Base-by-base conservation (phyloP, 1,140 invertebrate genomes). In the Sarcophaga peregrina region DNA sequence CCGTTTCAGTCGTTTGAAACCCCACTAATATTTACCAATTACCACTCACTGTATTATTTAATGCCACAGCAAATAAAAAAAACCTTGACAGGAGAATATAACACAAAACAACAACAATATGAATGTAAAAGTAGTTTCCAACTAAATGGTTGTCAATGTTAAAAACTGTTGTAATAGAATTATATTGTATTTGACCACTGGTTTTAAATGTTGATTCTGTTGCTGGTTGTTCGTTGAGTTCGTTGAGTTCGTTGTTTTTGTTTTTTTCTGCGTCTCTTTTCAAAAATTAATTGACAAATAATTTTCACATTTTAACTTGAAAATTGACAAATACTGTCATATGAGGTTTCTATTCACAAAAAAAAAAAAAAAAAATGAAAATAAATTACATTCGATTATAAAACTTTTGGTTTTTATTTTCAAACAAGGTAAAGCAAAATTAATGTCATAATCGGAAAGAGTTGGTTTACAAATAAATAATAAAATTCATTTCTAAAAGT, bases 271-370 rank as follows among this genome's bases (percentile, higher is more conserved):
- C n/a, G 7, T 58, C 54, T n/a, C 17, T 62, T 68, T 37, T 37
- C 25, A 9, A 9, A 68, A 68, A 8, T 68, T 68, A 68, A 68
- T 68, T 68, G 62, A 68, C 62, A 68, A 68, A 68, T 68, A 68
- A 68, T 10, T 52, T 52, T 52, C 50, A 52, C 13, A 68, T 10
- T 52, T 52, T 52, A 9, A 52, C 13, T 68, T 1, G 62, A 20
- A 68, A 25, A 68, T 25, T 68, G 62, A 20, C 62, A 68, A 68
- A n/a, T 68, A 68, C n/a, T 68, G 58, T 68, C 58, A 68, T 17
- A 20, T 68, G 6, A 50, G 48, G 48, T 50, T 50, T 50, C 11
- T 50, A 8, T 50, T 50, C 11, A 6, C 48, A 50, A 50, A 50
- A 50, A 50, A 6, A 50, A 11, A 8, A 8, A 8, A 50, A 50